These are phyloP conservation scores for Salvator merianae DNA, from an alignment of 2,113 vertebrate genomes.

Conservation along the genomic window DNA sequence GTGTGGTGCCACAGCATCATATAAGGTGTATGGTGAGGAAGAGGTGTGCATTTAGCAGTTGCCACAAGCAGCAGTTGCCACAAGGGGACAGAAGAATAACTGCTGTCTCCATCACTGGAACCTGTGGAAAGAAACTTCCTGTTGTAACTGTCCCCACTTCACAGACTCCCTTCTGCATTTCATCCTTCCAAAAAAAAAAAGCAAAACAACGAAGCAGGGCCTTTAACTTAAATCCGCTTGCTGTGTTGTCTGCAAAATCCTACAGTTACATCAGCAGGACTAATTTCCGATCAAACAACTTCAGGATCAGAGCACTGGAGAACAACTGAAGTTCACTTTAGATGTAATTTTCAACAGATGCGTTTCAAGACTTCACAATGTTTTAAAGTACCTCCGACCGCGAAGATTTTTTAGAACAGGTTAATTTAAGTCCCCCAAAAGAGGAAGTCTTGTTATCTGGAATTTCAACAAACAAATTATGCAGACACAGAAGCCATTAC, in stretches of 20 bases:
- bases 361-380: conserved; percentile 24
- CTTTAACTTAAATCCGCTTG: neutral
- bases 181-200: neutral
- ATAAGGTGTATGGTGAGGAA: neutral
- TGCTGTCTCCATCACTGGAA: too few species aligned
- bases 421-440: conserved; percentile 52
- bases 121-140: too few species aligned
- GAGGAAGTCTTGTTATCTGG: conserved; percentile 22
- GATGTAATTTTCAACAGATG: conserved; percentile 22
- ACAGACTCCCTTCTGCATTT: neutral
- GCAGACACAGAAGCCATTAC: conserved; percentile 40
- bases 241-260: neutral
- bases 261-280: neutral
- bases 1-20: neutral
- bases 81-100: too few species aligned
- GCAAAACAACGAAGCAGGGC: too few species aligned
- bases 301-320: neutral
- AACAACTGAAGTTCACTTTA: conserved; percentile 2
- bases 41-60: too few species aligned
- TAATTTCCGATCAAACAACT: neutral
- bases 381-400: conserved; percentile 17
- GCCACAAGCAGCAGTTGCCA: too few species aligned
- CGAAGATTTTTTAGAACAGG: conserved; percentile 17
- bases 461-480: conserved; percentile 45
- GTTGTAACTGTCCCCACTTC: neutral